Evolutionary conservation across 1,140 invertebrate species (phyloP).

Genomic region (Armadillidium nasatum): DNA sequence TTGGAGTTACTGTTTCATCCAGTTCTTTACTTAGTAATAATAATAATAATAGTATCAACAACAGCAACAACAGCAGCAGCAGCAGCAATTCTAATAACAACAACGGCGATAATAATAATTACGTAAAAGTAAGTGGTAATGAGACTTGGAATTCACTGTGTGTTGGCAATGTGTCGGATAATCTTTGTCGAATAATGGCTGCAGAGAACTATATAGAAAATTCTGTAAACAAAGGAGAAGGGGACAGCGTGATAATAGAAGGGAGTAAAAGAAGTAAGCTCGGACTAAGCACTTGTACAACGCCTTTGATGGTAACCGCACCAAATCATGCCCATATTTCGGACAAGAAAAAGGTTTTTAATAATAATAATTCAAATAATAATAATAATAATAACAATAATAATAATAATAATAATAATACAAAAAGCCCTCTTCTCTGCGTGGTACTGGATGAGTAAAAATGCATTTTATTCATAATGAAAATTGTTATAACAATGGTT

Average conservation of each 20-base stretch:
- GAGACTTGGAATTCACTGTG: background rate
- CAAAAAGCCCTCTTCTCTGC: slow-evolving; percentile 2
- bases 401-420: too few relatives aligned
- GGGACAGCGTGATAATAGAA: background rate
- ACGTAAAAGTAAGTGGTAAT: background rate
- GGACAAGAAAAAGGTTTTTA: background rate
- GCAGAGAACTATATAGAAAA: background rate
- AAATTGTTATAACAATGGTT: too few relatives aligned
- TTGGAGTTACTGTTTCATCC: background rate
- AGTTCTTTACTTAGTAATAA: background rate
- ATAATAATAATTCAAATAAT: too few relatives aligned
- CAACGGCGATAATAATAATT: too few relatives aligned
- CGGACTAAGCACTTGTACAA: background rate
- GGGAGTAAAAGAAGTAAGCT: background rate
- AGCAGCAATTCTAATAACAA: too few relatives aligned
- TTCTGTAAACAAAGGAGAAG: too few relatives aligned
- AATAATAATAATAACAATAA: too few relatives aligned
- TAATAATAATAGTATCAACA: too few relatives aligned
- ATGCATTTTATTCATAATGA: too few relatives aligned
- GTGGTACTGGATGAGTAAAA: background rate
- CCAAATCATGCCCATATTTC: background rate
- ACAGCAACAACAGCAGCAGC: too few relatives aligned
- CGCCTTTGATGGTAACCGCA: background rate
- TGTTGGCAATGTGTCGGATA: background rate
- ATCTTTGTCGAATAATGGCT: background rate